Evolutionary conservation across 2,113 vertebrate genomes (phyloP), one percentile per base, ranked within the genome.

Genomic region (Petrocephalus zakoni): DNA sequence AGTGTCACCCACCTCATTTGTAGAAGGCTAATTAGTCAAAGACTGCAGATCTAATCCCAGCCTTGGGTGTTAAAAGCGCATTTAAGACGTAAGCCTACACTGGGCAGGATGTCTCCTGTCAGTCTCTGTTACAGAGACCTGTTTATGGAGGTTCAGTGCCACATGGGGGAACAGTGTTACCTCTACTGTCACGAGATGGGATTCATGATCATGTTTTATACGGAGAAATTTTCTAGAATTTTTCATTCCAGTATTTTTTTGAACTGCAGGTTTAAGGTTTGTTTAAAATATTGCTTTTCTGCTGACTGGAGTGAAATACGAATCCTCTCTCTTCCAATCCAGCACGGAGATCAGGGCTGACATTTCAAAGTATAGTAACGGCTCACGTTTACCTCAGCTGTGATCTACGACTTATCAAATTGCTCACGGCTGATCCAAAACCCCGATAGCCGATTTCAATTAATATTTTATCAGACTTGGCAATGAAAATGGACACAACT

Each of bases 321-420:
- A 64, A 47, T 87, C 56, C 86, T 46, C 5, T 87, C n/a, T 61
- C 37, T 87, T 55, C 37, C 55, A 47, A 46, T 22, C 29, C 37
- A 22, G 13, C 29, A 29, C 55, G 5, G 6, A 29, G 34, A 61
- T 52, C 34, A n/a, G 34, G 34, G 55, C 34, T 11, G 42, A 58
- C 55, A 86, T 86, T 86, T 86, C 7, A 86, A 56, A 86, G 85
- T 58, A 58, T 19, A 56, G 56, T 56, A 87, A 61, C 46, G 7
- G 51, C 86, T 47, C 56, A 87, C 5, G 1, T 34, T 61, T 58
- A 46, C 37, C 0, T 47, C 29, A 64, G 34, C 2, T 8, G 37
- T n/a, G 86, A 87, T 64, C 86, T 64, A 10, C 21, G 4, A 64
- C 55, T 34, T 46, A 42, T 87, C 21, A 87, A 7, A 19, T 29